Conservation (phyloP, 2,888 invertebrate species). For the Euplagia quadripunctaria region DNA sequence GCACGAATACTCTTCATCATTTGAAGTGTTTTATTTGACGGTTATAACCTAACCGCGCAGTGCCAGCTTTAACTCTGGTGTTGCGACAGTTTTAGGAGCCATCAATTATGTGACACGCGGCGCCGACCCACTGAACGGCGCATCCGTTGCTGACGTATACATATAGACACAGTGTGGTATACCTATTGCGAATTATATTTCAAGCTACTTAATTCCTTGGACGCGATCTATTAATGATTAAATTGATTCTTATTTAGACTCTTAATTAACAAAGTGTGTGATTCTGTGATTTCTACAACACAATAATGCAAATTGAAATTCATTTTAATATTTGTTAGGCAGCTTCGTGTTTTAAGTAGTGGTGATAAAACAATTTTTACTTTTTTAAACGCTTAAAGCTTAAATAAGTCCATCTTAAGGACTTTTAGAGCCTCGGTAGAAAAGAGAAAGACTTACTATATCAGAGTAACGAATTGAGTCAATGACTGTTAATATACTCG, state of each 20-base stretch:
- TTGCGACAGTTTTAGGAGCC: conserved; percentile 16
- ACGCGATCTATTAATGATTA: background rate
- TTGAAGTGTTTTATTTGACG: conserved; percentile 2
- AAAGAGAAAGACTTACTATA: too few relatives aligned
- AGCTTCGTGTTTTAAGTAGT: too few relatives aligned
- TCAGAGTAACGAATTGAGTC: too few relatives aligned
- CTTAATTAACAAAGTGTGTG: too few relatives aligned
- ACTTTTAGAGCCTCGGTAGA: too few relatives aligned
- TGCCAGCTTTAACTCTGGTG: background rate
- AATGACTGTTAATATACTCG: too few relatives aligned
- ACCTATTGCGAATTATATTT: background rate
- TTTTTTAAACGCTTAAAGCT: too few relatives aligned
- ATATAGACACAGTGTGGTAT: background rate
- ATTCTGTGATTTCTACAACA: too few relatives aligned
- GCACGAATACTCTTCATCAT: conserved; percentile 3
- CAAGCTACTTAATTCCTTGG: background rate
- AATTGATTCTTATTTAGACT: background rate
- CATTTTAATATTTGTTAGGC: too few relatives aligned
- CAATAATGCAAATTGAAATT: too few relatives aligned
- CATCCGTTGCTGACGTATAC: background rate
- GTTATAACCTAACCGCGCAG: background rate
- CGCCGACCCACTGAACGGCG: background rate
- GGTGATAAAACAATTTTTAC: too few relatives aligned
- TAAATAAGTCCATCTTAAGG: too few relatives aligned
- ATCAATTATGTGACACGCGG: conserved; percentile 3